A percentile compares a stretch with the other conserved stretches of the same genome.
These are phyloP conservation scores for Cantharis nigra DNA, from an alignment of 2,888 invertebrate species.

Conservation along the genomic window DNA sequence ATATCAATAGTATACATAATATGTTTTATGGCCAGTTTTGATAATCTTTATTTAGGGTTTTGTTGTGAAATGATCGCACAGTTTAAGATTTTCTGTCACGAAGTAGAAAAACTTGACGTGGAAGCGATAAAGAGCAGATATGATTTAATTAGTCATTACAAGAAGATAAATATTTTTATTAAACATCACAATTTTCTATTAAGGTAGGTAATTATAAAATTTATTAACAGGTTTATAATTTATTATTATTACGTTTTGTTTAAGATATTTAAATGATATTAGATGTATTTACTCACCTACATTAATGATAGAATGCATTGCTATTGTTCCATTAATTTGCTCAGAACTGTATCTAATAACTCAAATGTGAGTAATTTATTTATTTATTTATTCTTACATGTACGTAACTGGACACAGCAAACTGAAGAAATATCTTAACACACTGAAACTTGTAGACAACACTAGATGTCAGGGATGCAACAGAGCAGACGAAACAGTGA, in stretches of 20 bases:
- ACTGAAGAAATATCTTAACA: no score
- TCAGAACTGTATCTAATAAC: no score
- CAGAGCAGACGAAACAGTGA: no score
- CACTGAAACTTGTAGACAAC: no score
- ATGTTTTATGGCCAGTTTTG: neutral
- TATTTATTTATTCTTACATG: no score
- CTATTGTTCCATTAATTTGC: no score
- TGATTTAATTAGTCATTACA: neutral
- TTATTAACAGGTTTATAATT: neutral
- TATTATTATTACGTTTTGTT: neutral
- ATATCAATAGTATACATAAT: neutral
- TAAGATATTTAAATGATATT: neutral
- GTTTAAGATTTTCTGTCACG: neutral
- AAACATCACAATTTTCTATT: neutral
- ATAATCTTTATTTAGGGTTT: neutral
- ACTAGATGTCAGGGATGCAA: no score
- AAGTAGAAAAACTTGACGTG: neutral
- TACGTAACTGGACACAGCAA: no score
- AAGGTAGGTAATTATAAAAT: neutral
- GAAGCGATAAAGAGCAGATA: neutral
- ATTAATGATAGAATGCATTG: no score
- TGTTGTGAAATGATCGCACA: neutral
- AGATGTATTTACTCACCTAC: no score
- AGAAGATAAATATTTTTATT: no score
- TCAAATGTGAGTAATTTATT: no score